Evolutionary conservation across 2,888 invertebrate genomes (phyloP).

Genomic region (Dolichopus griseipennis): DNA sequence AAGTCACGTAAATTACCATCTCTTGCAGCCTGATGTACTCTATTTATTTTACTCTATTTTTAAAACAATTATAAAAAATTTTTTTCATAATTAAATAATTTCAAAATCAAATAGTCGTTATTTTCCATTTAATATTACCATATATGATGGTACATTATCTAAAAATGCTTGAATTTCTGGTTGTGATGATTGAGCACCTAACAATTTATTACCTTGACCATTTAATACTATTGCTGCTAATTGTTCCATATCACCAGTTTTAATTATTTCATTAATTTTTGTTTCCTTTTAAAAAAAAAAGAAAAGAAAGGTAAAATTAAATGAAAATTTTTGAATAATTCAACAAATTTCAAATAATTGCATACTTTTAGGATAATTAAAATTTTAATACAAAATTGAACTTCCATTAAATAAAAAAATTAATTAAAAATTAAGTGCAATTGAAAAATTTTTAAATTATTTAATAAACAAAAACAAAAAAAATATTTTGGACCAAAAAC

Average conservation of each 20-base stretch:
- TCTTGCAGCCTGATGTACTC: conserved; percentile 76
- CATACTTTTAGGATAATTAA: too few species aligned
- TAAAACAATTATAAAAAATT: conserved; percentile 9
- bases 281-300: conserved; percentile 47
- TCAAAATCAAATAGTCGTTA: conserved; percentile 16
- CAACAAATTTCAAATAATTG: too few species aligned
- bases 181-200: conserved; percentile 61
- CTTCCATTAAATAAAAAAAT: too few species aligned
- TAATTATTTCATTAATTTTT: conserved; percentile 58
- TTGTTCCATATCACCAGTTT: conserved; percentile 77
- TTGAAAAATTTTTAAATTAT: not conserved
- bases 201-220: conserved; percentile 72
- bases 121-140: conserved; percentile 51
- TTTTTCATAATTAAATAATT: not conserved
- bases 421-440: too few species aligned
- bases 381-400: too few species aligned
- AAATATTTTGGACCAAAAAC: not conserved
- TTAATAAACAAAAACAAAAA: conserved; percentile 26
- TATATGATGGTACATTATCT: conserved; percentile 76
- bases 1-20: conserved; percentile 77
- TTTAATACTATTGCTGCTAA: conserved; percentile 80
- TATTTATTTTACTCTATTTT: conserved; percentile 74
- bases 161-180: conserved; percentile 78
- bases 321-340: too few species aligned
- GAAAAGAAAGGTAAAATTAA: not conserved